Evolutionary conservation across 2,888 invertebrate genomes (phyloP).

Genomic region (Drosophila tanythrix): DNA sequence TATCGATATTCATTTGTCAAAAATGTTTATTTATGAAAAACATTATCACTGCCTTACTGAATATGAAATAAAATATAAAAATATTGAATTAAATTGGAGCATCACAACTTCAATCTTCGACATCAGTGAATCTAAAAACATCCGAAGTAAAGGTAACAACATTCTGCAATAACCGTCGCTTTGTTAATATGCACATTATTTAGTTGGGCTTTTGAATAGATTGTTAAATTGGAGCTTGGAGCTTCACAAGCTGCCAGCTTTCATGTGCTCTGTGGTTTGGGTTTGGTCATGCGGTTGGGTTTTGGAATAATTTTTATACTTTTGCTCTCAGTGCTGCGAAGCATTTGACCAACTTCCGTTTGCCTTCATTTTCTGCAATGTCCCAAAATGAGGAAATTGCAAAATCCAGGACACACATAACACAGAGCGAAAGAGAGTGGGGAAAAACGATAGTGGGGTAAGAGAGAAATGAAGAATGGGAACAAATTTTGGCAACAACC

Average conservation of each 20-base stretch:
- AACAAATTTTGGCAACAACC: slow-evolving; percentile 42
- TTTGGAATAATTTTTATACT: slow-evolving; percentile 26
- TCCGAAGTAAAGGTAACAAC: neutral
- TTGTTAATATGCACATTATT: slow-evolving; percentile 50
- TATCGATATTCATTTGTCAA: neutral
- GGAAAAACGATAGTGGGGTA: neutral
- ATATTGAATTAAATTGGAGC: neutral
- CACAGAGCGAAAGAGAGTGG: neutral
- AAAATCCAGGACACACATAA: slow-evolving; percentile 26
- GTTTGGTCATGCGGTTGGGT: slow-evolving; percentile 33
- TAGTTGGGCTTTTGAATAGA: slow-evolving; percentile 17
- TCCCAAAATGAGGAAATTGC: slow-evolving; percentile 54
- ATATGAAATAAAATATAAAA: neutral
- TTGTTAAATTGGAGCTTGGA: slow-evolving; percentile 14
- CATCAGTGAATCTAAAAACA: neutral
- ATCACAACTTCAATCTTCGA: neutral
- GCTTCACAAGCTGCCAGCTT: slow-evolving; percentile 13
- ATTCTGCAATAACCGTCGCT: slow-evolving; percentile 2
- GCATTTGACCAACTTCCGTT: slow-evolving; percentile 60
- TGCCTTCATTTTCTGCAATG: slow-evolving; percentile 35
- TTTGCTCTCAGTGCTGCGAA: slow-evolving; percentile 35
- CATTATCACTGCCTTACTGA: neutral
- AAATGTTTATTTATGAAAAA: neutral
- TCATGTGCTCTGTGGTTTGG: slow-evolving; percentile 8
- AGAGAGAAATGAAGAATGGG: neutral